Evolutionary conservation across 2,797 vertebrate genomes (phyloP), one percentile per base, ranked within the genome.

Genomic region (Enteromius radiatus): DNA sequence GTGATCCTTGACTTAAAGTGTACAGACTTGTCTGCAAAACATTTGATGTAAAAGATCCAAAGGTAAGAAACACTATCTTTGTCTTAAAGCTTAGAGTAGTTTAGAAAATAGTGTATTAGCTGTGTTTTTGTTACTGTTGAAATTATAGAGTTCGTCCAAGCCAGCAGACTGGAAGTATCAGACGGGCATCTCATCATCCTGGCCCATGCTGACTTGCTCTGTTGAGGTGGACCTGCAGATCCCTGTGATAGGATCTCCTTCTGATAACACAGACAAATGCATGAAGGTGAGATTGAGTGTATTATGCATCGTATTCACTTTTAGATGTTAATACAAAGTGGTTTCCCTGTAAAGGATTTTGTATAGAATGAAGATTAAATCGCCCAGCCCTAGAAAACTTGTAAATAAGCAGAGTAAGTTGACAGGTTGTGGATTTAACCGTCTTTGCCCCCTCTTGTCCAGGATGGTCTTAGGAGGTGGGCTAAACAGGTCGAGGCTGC

Each of bases 121-220:
- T 80, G 4, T 81, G 26, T 47, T 59, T 7, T 76, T 12, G 64
- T 43, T 43, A 14, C 56, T 26, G 4, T 26, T 14, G 11, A 14
- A 59, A 54, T 90, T 93, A 1, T 87, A 98, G 97, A 96, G 96
- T 90, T 93, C 92, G 65, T 95, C 96, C 73, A 98, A 96, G 83
- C 97, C 98, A 21, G 97, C 97, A 83, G 97, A 98, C 26, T 99
- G 97, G 97, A 98, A 95, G 87, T 98, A 98, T 63, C 97, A 98
- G 87, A 93, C 89, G 14, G 92, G 94, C 45, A 87, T 97, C 0
- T 96, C 94, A 67, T 89, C 93, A 7, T 96, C 94, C 33, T 99
- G 97, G 96, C 89, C 93, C 23, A 88, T 91, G 33, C 87, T 98
- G 84, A 93, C 93, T 10, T 98, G 97, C 80, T 95, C 94, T 47